Base-by-base conservation (phyloP, 1,140 invertebrate genomes). In the Ceratina calcarata region DNA sequence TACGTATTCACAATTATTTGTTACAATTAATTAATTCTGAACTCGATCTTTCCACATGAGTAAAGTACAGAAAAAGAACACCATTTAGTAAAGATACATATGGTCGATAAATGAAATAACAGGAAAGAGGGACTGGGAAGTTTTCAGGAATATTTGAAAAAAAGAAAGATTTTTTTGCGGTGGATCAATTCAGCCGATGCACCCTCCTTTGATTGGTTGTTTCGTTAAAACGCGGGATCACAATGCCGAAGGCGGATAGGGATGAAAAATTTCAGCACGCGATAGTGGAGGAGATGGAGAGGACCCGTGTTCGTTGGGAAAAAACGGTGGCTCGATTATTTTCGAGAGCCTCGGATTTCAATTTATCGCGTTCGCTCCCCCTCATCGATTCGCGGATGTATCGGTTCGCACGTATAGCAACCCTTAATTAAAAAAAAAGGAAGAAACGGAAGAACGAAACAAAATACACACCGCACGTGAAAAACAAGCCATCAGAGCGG, bases 251-350 rank as follows among this genome's bases (percentile, higher is more conserved):
- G 61, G 62, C 55, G 70, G 32, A 60, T 72, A 62, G 58, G 37
- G 32, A 57, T 72, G 72, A 74, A 74, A 55, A 65, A 74, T 74
- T 65, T 65, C 49, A 55, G 24, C 18, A 10, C 37, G 57, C 24
- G 61, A 18, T 22, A 27, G 22, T 74, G 3, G 72, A 74, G 27
- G 51, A 37, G 62, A 75, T 75, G 20, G 32, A 75, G 73, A 57
- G 73, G 73, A 75, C 73, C 37, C 37, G 62, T 53, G 64, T 67
- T 67, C 64, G 62, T 67, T 22, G 62, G 62, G 24, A 58, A 67
- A 55, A 67, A 75, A 75, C 51, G 51, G 57, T 51, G 73, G 64
- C 51, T 67, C 73, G 73, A 75, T 67, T 75, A 75, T 75, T 67
- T 57, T 67, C 73, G 73, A 75, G 62, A 67, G 64, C n/a, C 64